phyloP scores from a whole-genome alignment of 1,140 invertebrate genomes.

The Danaus plexippus region DNA sequence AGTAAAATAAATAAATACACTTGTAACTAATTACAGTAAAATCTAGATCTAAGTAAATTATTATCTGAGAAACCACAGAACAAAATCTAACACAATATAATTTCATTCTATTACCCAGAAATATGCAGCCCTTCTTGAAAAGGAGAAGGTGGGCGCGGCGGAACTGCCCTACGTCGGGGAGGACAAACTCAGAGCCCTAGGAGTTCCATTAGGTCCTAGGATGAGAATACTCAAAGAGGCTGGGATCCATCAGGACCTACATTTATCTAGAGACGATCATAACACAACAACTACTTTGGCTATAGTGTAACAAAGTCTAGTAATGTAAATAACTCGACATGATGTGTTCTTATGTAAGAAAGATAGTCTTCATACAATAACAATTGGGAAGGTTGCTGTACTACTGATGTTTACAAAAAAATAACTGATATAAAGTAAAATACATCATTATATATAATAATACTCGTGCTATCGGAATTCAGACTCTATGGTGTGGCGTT shows the following conservation, averaged over 20 bases:
- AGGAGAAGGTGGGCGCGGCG: conserved; percentile 91
- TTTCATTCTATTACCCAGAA: conserved; percentile 76
- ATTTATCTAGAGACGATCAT: conserved; percentile 42
- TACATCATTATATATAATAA: no score
- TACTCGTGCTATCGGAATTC: no score
- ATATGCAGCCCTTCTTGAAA: conserved; percentile 88
- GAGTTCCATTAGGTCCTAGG: conserved; percentile 90
- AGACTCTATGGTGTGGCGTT: no score
- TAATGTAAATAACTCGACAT: neutral
- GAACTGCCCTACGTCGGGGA: conserved; percentile 94
- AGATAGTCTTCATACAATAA: no score
- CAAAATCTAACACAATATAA: neutral
- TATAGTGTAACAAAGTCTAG: conserved; percentile 38
- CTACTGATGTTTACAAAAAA: no score
- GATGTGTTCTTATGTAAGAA: no score
- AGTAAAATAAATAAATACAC: no score
- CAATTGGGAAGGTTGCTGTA: no score
- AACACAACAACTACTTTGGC: conserved; percentile 56
- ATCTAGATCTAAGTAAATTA: no score
- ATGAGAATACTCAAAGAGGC: conserved; percentile 92
- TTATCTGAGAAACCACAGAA: no score
- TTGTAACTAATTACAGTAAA: no score
- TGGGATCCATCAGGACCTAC: conserved; percentile 72
- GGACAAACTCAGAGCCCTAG: conserved; percentile 89
- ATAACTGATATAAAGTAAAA: no score